phyloP scores from a whole-genome alignment of 2,113 vertebrate genomes.

The Nettapus auritus region DNA sequence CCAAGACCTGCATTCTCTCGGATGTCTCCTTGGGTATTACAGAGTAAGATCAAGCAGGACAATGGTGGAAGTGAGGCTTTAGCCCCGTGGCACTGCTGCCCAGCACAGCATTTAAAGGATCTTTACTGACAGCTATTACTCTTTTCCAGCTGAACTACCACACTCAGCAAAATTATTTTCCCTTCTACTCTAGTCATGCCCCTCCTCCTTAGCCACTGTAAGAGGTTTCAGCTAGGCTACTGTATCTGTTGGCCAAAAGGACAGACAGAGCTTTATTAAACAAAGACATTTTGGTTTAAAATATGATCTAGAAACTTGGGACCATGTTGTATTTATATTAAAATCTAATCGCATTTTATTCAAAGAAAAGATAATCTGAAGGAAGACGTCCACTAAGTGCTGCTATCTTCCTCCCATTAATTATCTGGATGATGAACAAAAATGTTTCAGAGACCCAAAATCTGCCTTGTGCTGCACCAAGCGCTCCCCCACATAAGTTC shows the following conservation, averaged over 20 bases:
- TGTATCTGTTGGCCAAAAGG: neutral
- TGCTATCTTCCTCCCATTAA: neutral
- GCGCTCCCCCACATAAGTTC: neutral
- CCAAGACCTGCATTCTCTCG: neutral
- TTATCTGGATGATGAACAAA: neutral
- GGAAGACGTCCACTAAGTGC: neutral
- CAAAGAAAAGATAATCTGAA: neutral
- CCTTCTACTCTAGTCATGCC: neutral
- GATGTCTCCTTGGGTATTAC: neutral
- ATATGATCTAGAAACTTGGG: neutral
- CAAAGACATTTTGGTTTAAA: neutral
- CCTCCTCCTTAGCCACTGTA: neutral
- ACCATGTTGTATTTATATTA: neutral
- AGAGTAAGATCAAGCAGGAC: no score
- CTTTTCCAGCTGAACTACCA: neutral
- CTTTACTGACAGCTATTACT: neutral
- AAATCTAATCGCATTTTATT: neutral
- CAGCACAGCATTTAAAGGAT: neutral
- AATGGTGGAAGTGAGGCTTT: neutral
- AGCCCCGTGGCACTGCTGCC: neutral
- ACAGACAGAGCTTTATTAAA: neutral
- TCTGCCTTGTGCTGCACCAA: neutral
- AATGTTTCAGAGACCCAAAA: neutral
- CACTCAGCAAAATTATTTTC: neutral
- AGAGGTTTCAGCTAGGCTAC: neutral